Evolutionary conservation across 2,113 vertebrate species (phyloP), one percentile per base, ranked within the genome.

Genomic region (Progne subis): DNA sequence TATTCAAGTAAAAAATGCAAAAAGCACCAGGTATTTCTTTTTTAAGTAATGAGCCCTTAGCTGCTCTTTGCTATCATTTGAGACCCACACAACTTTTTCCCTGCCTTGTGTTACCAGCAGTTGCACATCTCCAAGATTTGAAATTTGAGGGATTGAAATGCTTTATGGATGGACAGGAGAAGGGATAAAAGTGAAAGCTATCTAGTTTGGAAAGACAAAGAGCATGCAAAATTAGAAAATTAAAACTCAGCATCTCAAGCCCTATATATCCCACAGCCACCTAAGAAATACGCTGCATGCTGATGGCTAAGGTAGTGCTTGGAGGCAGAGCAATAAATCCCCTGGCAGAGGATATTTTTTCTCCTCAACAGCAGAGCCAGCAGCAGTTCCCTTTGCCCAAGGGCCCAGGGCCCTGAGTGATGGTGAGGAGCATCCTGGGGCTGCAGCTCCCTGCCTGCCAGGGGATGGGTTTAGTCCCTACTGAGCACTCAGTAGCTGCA

Each of bases 201-300:
- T 41, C 60, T 37, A 41, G 26, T 86, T 52, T 50, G 60, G 72
- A 91, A 88, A 92, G 86, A 91, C 72, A 83, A 92, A 86, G 69
- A 84, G 25, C 76, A 74, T 94, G 88, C 49, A 92, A 88, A 94
- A 86, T 41, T 11, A 70, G 59, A 88, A 88, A 84, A 92, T 74
- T 92, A 91, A 91, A 96, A 52, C 52, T 61, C 6, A 9, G 41
- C 0, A 4, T 69, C 68, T 86, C 43, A 88, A 92, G 55, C 23
- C 47, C 34, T 56, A 31, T 47, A 47, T 67, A 74, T 70, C 39
- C 50, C 53, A 28, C 46, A 56, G 81, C 28, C 80, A 72, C 46
- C n/a, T n/a, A 57, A 43, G 63, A 75, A 86, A 83, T 70, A 78
- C 6, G 18, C 29, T 23, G 31, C 23, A 7, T 6, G 37, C 3